Evolutionary conservation across 2,113 vertebrate species (phyloP).

Genomic region (Melanotaenia duboulayi): DNA sequence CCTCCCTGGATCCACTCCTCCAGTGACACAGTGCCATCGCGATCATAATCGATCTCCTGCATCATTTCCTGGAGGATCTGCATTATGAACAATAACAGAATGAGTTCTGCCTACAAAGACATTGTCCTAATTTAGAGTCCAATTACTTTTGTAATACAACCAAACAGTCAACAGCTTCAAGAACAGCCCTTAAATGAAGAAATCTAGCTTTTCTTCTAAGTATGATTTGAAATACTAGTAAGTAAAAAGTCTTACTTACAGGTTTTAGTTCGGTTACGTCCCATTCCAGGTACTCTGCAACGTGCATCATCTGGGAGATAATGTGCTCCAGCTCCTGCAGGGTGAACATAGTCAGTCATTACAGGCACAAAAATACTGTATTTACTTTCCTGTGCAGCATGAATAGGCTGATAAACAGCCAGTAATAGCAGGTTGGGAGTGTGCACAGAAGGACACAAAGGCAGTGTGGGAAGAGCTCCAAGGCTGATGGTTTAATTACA

Average conservation of each 20-base stretch:
- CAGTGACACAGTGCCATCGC: conserved; percentile 92
- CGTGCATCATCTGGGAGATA: conserved; percentile 96
- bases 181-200: no score
- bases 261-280: conserved; percentile 93
- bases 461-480: conserved; percentile 49
- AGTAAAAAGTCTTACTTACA: conserved; percentile 73
- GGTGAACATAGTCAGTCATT: conserved; percentile 74
- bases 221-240: no score
- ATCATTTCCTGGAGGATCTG: conserved; percentile 98
- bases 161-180: no score
- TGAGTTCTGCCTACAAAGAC: not conserved
- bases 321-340: conserved; percentile 92
- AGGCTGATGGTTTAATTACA: conserved; percentile 70
- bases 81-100: not conserved
- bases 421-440: conserved; percentile 63
- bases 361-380: conserved; percentile 80
- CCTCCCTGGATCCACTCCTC: conserved; percentile 97
- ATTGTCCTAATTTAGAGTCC: no score
- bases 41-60: conserved; percentile 96
- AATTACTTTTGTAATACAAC: no score
- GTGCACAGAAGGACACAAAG: conserved; percentile 56
- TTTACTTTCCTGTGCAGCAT: conserved; percentile 50
- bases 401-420: conserved; percentile 46
- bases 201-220: no score
- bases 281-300: conserved; percentile 97